Evolutionary conservation across 2,888 invertebrate genomes (phyloP).

Genomic region (Polydrusus cervinus): DNA sequence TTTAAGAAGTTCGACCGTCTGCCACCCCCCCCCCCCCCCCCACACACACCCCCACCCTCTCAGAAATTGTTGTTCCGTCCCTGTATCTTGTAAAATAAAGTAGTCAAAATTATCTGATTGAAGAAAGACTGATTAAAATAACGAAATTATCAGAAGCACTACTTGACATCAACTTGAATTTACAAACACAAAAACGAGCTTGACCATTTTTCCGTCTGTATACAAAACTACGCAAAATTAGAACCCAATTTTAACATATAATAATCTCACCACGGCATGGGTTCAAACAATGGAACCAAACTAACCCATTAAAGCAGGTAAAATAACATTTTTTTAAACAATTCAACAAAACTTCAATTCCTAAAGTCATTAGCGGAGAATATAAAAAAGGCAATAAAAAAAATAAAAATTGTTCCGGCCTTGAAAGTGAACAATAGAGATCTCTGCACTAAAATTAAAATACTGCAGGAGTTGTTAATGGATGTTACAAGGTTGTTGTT

Average conservation of each 20-base stretch:
- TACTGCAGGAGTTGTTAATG: slow-evolving; percentile 40
- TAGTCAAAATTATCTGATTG: too few relatives aligned
- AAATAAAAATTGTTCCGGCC: slow-evolving; percentile 42
- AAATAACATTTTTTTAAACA: slow-evolving; percentile 19
- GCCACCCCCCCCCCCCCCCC: too few relatives aligned
- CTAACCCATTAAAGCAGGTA: slow-evolving; percentile 17
- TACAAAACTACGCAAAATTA: too few relatives aligned
- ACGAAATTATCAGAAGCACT: neutral
- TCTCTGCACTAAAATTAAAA: slow-evolving; percentile 45
- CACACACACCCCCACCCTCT: too few relatives aligned
- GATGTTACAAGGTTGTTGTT: slow-evolving; percentile 39
- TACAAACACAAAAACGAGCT: too few relatives aligned
- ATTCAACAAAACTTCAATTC: slow-evolving; percentile 41
- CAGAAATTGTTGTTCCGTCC: too few relatives aligned
- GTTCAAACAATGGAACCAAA: slow-evolving; percentile 12
- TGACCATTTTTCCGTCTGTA: too few relatives aligned
- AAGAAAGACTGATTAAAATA: too few relatives aligned
- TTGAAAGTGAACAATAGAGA: slow-evolving; percentile 46
- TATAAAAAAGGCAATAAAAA: slow-evolving; percentile 46
- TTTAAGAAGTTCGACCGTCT: too few relatives aligned
- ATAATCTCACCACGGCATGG: neutral
- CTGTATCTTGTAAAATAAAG: too few relatives aligned
- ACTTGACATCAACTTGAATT: too few relatives aligned
- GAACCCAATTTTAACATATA: neutral
- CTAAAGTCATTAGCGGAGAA: slow-evolving; percentile 44